phyloP scores from a whole-genome alignment of 2,113 vertebrate species.

The Rousettus leschenaultii region DNA sequence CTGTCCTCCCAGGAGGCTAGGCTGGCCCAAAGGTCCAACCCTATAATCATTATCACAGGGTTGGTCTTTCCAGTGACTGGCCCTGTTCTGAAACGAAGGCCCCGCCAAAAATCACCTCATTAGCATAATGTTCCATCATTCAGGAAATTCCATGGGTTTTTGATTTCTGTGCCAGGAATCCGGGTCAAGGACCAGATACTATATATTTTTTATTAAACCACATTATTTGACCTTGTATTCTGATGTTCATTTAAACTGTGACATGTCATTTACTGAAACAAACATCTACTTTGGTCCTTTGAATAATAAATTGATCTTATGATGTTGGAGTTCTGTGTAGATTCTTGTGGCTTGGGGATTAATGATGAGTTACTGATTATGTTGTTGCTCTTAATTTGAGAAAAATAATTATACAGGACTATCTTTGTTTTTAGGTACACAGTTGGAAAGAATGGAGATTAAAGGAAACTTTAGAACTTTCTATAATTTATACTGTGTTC shows the following conservation, averaged over 20 bases:
- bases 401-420: not conserved
- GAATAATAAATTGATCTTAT: not conserved
- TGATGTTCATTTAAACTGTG: constrained; percentile 1
- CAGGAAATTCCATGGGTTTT: not conserved
- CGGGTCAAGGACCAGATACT: not conserved
- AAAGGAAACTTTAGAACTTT: not conserved
- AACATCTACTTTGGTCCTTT: not conserved
- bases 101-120: not conserved
- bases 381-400: not conserved
- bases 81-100: not conserved
- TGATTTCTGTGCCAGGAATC: not conserved
- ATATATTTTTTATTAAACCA: not conserved
- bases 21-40: no score
- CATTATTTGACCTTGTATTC: constrained; percentile 15
- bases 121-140: not conserved
- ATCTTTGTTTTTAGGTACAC: not conserved
- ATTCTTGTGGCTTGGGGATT: not conserved
- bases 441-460: not conserved
- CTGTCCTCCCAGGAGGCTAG: not conserved
- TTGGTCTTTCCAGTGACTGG: not conserved
- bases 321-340: not conserved
- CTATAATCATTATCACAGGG: not conserved
- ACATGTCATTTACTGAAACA: constrained; percentile 16
- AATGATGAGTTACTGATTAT: constrained; percentile 18
- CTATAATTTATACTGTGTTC: not conserved